Evolutionary conservation across 2,113 vertebrate species (phyloP).

Genomic region (Gobio gobio): DNA sequence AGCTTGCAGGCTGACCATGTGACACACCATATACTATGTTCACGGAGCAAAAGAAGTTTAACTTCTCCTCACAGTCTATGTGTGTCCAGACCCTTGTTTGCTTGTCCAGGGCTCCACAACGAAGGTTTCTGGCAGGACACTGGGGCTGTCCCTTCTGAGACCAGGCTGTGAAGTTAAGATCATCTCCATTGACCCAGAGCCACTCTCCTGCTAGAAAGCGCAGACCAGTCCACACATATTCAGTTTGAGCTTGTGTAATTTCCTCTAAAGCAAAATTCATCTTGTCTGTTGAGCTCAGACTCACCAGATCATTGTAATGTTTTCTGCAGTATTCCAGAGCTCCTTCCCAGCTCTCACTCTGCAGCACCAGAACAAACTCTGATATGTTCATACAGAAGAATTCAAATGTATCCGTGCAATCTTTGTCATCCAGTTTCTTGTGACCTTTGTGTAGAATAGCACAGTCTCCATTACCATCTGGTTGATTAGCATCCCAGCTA

Average conservation of each 20-base stretch:
- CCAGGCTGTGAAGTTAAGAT: not conserved
- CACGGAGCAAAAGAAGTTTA: conserved; percentile 20
- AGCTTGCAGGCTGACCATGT: not conserved
- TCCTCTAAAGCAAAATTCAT: not conserved
- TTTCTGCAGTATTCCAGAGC: conserved; percentile 33
- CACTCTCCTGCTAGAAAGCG: conserved; percentile 11
- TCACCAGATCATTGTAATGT: conserved; percentile 1
- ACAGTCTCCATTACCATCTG: not conserved
- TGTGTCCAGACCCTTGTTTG: not conserved
- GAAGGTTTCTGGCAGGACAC: conserved; percentile 10
- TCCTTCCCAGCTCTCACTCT: conserved; percentile 18
- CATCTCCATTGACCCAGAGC: conserved; percentile 25
- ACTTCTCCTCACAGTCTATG: conserved; percentile 30
- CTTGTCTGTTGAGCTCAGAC: not conserved
- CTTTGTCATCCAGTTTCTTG: not conserved
- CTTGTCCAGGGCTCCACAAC: conserved; percentile 25
- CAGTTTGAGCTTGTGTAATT: not conserved
- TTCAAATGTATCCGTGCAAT: not conserved
- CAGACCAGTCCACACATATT: conserved; percentile 30
- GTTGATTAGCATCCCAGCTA: not conserved
- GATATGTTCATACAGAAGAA: conserved; percentile 32
- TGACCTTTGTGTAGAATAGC: not conserved
- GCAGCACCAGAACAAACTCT: not conserved
- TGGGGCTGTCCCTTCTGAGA: not conserved
- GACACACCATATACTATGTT: not conserved